A percentile compares a stretch with the other conserved stretches of the same genome.
Conservation (phyloP, 2,113 vertebrate genomes). For the Corythaeola cristata region DNA sequence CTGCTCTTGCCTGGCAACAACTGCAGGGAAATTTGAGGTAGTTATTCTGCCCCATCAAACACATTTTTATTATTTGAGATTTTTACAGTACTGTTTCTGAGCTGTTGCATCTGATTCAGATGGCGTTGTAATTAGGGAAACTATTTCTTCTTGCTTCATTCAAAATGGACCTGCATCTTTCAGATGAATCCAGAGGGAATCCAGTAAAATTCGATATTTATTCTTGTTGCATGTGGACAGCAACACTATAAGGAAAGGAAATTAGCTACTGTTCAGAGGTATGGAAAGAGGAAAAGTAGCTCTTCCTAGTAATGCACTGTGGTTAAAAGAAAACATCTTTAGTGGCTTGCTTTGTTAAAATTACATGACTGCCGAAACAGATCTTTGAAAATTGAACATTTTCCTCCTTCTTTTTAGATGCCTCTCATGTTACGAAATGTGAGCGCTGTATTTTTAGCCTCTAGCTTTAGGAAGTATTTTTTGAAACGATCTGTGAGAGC, state of each 20-base stretch:
- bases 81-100: background rate
- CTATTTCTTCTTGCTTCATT: background rate
- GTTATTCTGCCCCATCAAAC: background rate
- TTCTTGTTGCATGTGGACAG: background rate
- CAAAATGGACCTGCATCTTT: background rate
- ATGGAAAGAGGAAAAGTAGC: background rate
- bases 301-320: background rate
- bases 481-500: background rate
- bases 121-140: background rate
- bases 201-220: background rate
- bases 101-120: background rate
- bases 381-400: background rate
- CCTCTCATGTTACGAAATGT: background rate
- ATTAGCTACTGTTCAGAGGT: background rate
- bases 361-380: background rate
- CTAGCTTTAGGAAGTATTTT: background rate
- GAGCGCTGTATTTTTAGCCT: background rate
- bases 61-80: background rate
- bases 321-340: background rate
- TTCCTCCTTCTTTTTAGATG: background rate
- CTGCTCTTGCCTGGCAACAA: background rate
- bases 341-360: background rate
- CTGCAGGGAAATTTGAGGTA: background rate
- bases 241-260: background rate
- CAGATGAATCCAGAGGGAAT: background rate